Evolutionary conservation across 2,888 invertebrate genomes (phyloP), one percentile per base, ranked within the genome.

Genomic region (Cataglyphis altisquamis): DNA sequence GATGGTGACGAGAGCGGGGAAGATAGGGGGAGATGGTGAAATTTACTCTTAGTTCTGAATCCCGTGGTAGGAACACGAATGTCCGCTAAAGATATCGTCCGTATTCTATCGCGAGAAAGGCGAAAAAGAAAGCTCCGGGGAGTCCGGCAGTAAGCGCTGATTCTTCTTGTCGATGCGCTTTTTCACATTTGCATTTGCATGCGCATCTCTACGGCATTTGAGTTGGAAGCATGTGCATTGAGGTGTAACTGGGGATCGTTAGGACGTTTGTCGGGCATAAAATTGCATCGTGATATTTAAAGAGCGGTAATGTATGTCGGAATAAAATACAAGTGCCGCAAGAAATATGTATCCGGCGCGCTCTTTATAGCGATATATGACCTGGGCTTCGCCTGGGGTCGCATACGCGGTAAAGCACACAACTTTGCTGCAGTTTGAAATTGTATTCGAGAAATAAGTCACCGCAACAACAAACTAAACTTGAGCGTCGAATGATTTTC

Each of bases 161-260:
- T 57, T 57, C 32, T 66, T 36, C n/a, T 52, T 52, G n/a, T 63
- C 57, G 70, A 18, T 57, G 45, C 29, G 67, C 36, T 74, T 32
- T 70, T 41, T 63, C 48, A 18, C 67, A 48, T 48, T 78, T 67
- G 67, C 78, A 62, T 32, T 78, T 67, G 67, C 78, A 62, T 39
- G 66, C 73, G 39, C 70, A 60, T 57, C 21, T 60, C 25, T 32
- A 21, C 5, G 9, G 60, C 60, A 36, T 60, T 82, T 72, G 52
- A 64, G 77, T 64, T 63, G 68, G 45, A 72, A 77, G 18, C 66
- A 21, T 41, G 57, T 63, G 68, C 82, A 82, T 74, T 75, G 67
- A 75, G 36, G 62, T 63, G 75, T 84, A 84, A 84, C 84, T 82
- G 75, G 67, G 82, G 77, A 82, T 84, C 82, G 77, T 82, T 84